Evolutionary conservation across 2,113 vertebrate genomes (phyloP), one percentile per base, ranked within the genome.

Genomic region (Poecilia latipinna): DNA sequence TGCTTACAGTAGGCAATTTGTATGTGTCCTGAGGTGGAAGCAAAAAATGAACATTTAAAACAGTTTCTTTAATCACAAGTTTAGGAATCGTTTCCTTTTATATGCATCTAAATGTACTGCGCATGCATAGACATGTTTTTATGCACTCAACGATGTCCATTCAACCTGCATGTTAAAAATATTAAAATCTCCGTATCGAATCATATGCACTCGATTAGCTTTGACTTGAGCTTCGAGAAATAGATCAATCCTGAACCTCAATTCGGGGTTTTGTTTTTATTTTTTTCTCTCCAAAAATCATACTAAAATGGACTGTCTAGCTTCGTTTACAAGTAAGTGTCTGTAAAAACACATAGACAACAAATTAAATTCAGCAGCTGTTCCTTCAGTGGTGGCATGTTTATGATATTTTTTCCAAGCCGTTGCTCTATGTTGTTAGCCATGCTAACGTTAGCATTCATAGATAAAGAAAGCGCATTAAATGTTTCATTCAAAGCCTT

Each of bases 301-400:
- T 35, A 37, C 35, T 12, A 82, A 4, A 2, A 98, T 98, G 97
- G 97, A 99, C 75, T 90, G 95, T 12, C 81, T 99, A 67, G 93
- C 96, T 42, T 96, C 97, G 68, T 97, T 97, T 85, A 93, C 96
- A 70, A 97, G 97, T 99, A 93, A 95, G 97, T 97, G 10, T 69
- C 4, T 15, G 4, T 11, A 31, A 39, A 48, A 22, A 12, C 63
- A 74, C 71, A 6, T 0, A n/a, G 2, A 8, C 4, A 65, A 3
- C 10, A 35, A 22, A 32, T 10, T 15, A 32, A 8, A 1, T 0
- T 2, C 19, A 31, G 33, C 11, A 2, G 6, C 7, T 57, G 26
- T 29, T 39, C 22, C 32, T 3, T 12, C 0, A 48, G 77, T 4
- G 26, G 0, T 0, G 4, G 0, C 2, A 3, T 73, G 1, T n/a